Evolutionary conservation across 2,797 vertebrate species (phyloP), one percentile per base, ranked within the genome.

Genomic region (Silurus lanzhouensis): DNA sequence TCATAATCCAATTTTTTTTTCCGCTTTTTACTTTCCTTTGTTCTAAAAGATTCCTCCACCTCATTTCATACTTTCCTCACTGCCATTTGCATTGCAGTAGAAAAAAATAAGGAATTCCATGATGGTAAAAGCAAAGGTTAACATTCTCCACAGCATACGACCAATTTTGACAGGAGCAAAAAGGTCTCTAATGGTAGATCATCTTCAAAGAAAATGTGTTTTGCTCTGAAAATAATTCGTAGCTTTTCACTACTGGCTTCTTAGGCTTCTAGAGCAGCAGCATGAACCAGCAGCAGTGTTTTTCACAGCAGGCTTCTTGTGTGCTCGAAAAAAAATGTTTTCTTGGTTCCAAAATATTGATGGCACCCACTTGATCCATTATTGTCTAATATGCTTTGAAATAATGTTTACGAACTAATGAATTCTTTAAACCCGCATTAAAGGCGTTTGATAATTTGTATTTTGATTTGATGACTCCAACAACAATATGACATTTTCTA

Each of bases 201-300:
- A 93, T 94, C 94, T 95, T 94, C 93, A 95, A 94, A 95, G 94
- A 95, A 96, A 95, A 95, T 95, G 93, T 92, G 94, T 95, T 96
- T 96, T 94, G 94, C 85, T 93, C 94, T 94, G 90, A 93, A 95
- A 96, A 95, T 95, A 95, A 95, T 96, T 95, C 94, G 94, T 94
- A 94, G 94, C 93, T 94, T 95, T 96, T 96, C 93, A 93, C 93
- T 88, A 81, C 93, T 94, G 93, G 93, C 94, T 95, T 95, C 93
- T 94, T 93, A 94, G 94, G 92, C 94, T 94, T 94, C 93, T 89
- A 86, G 91, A 94, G 93, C 94, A 94, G 91, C 94, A 94, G 94
- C 93, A 93, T 95, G 94, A 95, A 94, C 94, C 93, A 93, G 92
- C 17, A 3, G 58, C 76, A 94, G 93, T 95, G 94, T 95, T 96